A percentile compares a stretch with the other conserved stretches of the same genome.
These are phyloP conservation scores for Paralvinella palmiformis DNA, from an alignment of 1,140 invertebrate genomes.

Conservation along the genomic window DNA sequence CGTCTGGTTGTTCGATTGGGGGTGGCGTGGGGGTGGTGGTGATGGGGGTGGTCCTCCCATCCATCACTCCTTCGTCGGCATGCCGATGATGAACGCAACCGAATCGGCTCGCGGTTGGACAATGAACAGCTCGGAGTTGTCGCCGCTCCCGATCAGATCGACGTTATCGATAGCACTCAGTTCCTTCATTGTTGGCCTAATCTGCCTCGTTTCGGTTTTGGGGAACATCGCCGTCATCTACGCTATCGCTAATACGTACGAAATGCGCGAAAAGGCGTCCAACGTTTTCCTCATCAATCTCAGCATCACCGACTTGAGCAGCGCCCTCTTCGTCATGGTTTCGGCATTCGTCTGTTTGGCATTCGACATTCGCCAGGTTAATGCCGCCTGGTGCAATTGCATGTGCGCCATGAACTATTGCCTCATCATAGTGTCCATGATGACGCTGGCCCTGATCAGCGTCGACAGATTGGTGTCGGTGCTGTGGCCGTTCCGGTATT, in stretches of 20 bases:
- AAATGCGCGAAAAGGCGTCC: constrained; percentile 32
- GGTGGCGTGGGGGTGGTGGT: too few species aligned
- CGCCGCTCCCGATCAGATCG: too few species aligned
- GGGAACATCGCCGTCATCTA: constrained; percentile 39
- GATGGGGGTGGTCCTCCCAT: too few species aligned
- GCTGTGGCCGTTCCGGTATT: constrained; percentile 35
- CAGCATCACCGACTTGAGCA: constrained; percentile 37
- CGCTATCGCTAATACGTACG: constrained; percentile 22
- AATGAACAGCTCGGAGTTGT: too few species aligned
- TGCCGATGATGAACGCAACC: too few species aligned
- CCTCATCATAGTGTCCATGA: constrained; percentile 46
- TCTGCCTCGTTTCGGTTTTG: too few species aligned
- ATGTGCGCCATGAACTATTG: constrained; percentile 45
- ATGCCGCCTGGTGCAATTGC: constrained; percentile 28
- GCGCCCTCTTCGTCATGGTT: constrained; percentile 39
- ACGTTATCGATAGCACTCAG: too few species aligned
- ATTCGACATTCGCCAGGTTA: constrained; percentile 30
- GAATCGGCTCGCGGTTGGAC: too few species aligned
- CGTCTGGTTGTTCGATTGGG: too few species aligned
- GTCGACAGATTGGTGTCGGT: constrained; percentile 43
- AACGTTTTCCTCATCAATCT: constrained; percentile 44
- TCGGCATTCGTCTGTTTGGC: constrained; percentile 29
- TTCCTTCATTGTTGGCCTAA: too few species aligned
- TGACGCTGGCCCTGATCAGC: constrained; percentile 45
- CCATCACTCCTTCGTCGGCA: too few species aligned